Base-by-base conservation (phyloP, 2,888 invertebrate genomes). In the Platerodrilus igneus region DNA sequence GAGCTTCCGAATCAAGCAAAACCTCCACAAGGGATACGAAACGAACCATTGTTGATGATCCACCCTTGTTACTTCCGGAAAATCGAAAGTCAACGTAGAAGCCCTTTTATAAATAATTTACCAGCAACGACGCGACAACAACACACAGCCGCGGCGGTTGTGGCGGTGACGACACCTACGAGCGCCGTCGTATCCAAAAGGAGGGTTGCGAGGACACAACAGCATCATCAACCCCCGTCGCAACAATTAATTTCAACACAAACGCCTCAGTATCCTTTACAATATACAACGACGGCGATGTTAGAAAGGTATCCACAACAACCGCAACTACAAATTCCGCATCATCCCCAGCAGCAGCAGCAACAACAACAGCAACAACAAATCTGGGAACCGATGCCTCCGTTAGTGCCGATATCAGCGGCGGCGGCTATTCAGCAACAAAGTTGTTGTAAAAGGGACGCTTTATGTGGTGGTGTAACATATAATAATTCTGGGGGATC, bases 41-140 rank as follows among this genome's bases (percentile, higher is more conserved):
- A 83, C 63, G 88, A 88, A 69, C 88, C 88, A 36, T 75, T 89
- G 63, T 77, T 89, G 60, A 89, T 89, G 87, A 89, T 89, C 66
- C 89, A 88, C 73, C 89, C 88, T 32, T 86, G 87, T 63, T 88
- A 88, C 70, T 89, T 89, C 74, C 78, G 88, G 56, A 83, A 87
- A 69, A 86, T 87, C 72, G 87, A 88, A 66, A 83, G 83, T 59
- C 83, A 86, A 66, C 76, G 86, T 55, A 78, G 86, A 46, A 86
- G 85, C 64, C 85, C 86, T 29, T 87, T 87, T 68, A 82, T 87
- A 53, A 88, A 87, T 72, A 87, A 88, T 70, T 76, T 87, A 68
- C 86, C 86, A 51, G 86, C 86, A 51, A 27, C 44, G 19, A 56
- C 58, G 30, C 50, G 62, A 18, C 58, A 57, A n/a, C 36, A 5